Base-by-base conservation (phyloP, 1,140 invertebrate species). In the Drosophila subobscura region DNA sequence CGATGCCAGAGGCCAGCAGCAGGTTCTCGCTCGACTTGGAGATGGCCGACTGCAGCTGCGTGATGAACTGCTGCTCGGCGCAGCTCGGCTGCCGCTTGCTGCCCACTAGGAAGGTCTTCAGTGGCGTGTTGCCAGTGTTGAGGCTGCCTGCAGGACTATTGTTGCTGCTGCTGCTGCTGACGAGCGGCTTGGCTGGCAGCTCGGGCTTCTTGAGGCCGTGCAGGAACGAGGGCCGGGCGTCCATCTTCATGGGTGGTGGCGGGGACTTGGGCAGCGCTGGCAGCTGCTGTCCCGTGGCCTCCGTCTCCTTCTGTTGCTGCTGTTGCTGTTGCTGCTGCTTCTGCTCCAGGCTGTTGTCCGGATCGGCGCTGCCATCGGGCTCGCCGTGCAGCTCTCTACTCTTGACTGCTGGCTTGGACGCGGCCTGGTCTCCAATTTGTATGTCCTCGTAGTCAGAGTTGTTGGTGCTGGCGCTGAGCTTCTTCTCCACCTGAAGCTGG, bases 291-390 rank as follows among this genome's bases (percentile, higher is more conserved):
- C 46, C 10, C 27, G 14, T 8, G 2, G 29, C n/a, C 6, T 86
- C 77, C 29, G 45, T 25, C 27, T 56, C 47, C 56, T 61, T 47
- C 12, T 58, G 47, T 7, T 56, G 44, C 29, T 49, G 23, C 33
- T 79, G 63, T 7, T 64, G 40, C 4, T 33, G 29, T 3, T 33
- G 50, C 20, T 64, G 50, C 12, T 88, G 66, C 44, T 84, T 66
- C 29, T 81, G 81, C 42, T 91, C 86, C 16, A 91, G 49, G 5
- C 92, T 91, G 33, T 94, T 94, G 75, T 96, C 95, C 3, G 96
- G 95, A 92, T 96, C 96, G 14, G 95, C 95, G 72, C 95, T 94
- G 5, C 96, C 96, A 73, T 97, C 96, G 0, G 96, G 96, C 72
- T 96, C 96, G 1, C 96, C 96, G 2, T 96, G 96, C 67, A 95